Evolutionary conservation across 2,888 invertebrate species (phyloP).

Genomic region (Halictus ligatus): DNA sequence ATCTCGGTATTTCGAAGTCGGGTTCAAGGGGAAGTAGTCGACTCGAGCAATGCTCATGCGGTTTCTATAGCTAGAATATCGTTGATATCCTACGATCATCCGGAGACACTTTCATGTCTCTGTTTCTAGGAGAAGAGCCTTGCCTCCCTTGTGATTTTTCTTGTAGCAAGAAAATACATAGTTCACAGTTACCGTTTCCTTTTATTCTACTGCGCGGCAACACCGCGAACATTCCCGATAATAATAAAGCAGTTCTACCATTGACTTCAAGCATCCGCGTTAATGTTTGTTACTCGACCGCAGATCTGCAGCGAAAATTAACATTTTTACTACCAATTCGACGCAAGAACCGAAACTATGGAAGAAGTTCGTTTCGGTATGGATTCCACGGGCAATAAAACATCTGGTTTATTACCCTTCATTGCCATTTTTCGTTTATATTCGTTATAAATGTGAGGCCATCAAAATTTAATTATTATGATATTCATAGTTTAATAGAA

Average conservation of each 20-base stretch:
- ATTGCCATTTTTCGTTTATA: not conserved
- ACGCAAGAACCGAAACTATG: not conserved
- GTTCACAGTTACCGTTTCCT: not conserved
- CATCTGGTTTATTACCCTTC: not conserved
- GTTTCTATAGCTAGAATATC: conserved; percentile 61
- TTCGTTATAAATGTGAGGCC: not conserved
- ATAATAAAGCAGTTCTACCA: not conserved
- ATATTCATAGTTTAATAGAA: too few relatives aligned
- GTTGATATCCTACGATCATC: conserved; percentile 63
- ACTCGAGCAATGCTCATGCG: conserved; percentile 45
- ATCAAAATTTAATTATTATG: not conserved
- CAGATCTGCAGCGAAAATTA: not conserved
- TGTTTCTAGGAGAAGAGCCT: conserved; percentile 23
- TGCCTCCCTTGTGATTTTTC: conserved; percentile 29
- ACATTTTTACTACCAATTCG: not conserved
- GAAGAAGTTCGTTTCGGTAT: not conserved
- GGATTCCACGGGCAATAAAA: not conserved
- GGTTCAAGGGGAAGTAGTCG: conserved; percentile 28
- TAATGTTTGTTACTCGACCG: not conserved
- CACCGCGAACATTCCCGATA: not conserved
- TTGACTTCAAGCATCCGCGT: not conserved
- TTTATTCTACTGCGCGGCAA: not conserved
- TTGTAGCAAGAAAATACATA: conserved; percentile 3
- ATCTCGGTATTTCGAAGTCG: conserved; percentile 49
- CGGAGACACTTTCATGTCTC: conserved; percentile 34